A percentile compares a stretch with the other conserved stretches of the same genome.
Conservation (phyloP, 2,113 vertebrate genomes). For the Brachypodius melanocephalos region DNA sequence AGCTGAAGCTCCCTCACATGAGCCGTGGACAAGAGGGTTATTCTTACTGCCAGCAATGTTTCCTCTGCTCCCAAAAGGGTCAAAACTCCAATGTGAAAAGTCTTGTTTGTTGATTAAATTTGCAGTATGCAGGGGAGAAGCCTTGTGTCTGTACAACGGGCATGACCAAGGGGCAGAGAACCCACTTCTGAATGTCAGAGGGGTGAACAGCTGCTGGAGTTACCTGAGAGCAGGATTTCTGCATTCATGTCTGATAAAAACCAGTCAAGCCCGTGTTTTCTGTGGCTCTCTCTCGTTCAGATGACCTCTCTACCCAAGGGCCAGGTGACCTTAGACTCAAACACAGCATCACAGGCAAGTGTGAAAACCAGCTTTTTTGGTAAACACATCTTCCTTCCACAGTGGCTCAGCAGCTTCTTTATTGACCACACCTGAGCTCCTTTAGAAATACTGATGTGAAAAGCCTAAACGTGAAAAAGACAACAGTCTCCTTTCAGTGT, state of each 20-base stretch:
- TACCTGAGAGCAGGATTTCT: background rate
- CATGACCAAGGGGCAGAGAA: background rate
- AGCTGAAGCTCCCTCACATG: slow-evolving; percentile 26
- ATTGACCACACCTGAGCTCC: background rate
- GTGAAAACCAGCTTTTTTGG: background rate
- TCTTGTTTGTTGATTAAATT: background rate
- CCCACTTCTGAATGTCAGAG: background rate
- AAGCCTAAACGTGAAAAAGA: background rate
- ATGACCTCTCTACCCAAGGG: background rate
- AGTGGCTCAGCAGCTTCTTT: background rate
- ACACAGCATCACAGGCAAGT: background rate
- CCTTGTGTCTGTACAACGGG: background rate
- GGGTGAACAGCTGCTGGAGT: background rate
- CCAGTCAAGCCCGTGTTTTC: rapidly evolving
- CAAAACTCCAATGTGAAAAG: background rate
- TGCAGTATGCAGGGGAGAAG: background rate
- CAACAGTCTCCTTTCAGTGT: background rate
- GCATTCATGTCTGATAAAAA: background rate
- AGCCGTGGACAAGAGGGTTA: background rate
- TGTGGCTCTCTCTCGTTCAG: rapidly evolving
- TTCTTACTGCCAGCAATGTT: background rate
- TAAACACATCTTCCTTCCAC: rapidly evolving
- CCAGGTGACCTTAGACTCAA: background rate
- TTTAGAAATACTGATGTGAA: background rate
- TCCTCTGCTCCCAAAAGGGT: background rate